Evolutionary conservation across 2,797 vertebrate genomes (phyloP).

Genomic region (Myoxocephalus aenaeus): DNA sequence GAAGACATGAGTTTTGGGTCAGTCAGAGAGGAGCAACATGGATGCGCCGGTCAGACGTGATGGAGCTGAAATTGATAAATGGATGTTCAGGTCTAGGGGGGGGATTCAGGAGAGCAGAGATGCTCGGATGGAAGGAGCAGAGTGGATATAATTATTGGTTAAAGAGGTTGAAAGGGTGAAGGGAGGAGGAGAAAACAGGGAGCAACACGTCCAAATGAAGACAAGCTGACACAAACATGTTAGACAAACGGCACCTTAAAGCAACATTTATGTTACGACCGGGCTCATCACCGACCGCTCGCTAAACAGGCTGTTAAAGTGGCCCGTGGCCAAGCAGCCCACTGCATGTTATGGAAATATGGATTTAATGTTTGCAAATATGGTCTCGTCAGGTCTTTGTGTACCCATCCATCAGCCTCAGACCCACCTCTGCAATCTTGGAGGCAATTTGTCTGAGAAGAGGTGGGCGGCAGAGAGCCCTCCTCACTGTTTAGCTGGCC

Average conservation of each 20-base stretch:
- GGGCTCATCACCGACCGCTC: conserved; percentile 28
- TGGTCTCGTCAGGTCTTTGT: conserved; percentile 78
- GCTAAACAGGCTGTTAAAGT: conserved; percentile 52
- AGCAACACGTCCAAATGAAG: conserved; percentile 32
- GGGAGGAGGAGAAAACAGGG: conserved; percentile 25
- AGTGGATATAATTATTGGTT: conserved; percentile 71
- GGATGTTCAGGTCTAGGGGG: conserved; percentile 47
- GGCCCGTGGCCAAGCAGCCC: conserved; percentile 58
- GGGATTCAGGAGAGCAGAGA: conserved; percentile 39
- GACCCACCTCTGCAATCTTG: conserved; percentile 82
- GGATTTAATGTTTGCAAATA: conserved; percentile 82
- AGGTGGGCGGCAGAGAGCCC: conserved; percentile 82
- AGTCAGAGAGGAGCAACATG: conserved; percentile 52
- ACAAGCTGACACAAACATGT: conserved; percentile 31
- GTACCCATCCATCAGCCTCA: conserved; percentile 80
- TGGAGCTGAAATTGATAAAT: conserved; percentile 76
- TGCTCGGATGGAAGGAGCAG: conserved; percentile 42
- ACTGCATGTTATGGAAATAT: conserved; percentile 74
- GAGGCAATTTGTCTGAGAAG: conserved; percentile 84
- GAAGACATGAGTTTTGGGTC: conserved; percentile 40
- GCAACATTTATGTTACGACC: conserved; percentile 32
- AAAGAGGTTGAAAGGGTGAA: conserved; percentile 63
- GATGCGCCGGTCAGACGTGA: conserved; percentile 64
- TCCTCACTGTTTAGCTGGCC: conserved; percentile 81
- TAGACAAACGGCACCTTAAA: neutral